A percentile compares a stretch with the other conserved stretches of the same genome.
phyloP scores from a whole-genome alignment of 2,113 vertebrate genomes.

The Eublepharis macularius region DNA sequence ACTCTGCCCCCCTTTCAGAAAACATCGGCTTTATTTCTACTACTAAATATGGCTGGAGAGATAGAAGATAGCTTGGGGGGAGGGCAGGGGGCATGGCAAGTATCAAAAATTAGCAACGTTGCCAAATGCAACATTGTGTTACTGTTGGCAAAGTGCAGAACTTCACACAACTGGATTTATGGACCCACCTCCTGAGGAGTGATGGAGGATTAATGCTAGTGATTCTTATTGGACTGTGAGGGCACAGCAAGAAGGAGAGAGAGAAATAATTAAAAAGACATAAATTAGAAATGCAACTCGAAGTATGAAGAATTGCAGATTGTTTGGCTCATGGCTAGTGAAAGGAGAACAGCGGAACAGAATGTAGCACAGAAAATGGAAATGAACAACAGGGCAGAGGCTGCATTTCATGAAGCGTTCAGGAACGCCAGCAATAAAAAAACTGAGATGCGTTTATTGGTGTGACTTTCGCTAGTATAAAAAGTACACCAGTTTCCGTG shows the following conservation, averaged over 20 bases:
- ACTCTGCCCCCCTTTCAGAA: rapidly evolving
- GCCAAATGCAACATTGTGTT: not conserved
- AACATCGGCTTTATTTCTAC: constrained; percentile 27
- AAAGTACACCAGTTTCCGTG: no score
- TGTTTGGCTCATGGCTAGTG: rapidly evolving
- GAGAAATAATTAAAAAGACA: constrained; percentile 40
- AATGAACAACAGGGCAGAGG: constrained; percentile 13
- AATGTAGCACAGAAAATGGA: not conserved
- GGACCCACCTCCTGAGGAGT: constrained; percentile 11
- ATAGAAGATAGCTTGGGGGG: not conserved
- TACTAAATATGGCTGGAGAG: not conserved
- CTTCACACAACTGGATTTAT: not conserved
- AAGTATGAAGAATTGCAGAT: not conserved
- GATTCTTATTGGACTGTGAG: constrained; percentile 24
- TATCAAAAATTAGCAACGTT: constrained; percentile 29
- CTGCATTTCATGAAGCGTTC: no score
- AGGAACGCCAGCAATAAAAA: no score
- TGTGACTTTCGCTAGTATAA: no score
- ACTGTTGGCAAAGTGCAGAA: not conserved
- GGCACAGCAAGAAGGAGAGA: constrained; percentile 9
- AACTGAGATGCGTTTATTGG: no score
- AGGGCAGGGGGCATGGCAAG: constrained; percentile 2
- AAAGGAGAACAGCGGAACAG: not conserved
- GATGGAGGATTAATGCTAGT: constrained; percentile 45
- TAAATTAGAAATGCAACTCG: constrained; percentile 23